Evolutionary conservation across 1,140 invertebrate genomes (phyloP).

Genomic region (Tetramorium simillimum): DNA sequence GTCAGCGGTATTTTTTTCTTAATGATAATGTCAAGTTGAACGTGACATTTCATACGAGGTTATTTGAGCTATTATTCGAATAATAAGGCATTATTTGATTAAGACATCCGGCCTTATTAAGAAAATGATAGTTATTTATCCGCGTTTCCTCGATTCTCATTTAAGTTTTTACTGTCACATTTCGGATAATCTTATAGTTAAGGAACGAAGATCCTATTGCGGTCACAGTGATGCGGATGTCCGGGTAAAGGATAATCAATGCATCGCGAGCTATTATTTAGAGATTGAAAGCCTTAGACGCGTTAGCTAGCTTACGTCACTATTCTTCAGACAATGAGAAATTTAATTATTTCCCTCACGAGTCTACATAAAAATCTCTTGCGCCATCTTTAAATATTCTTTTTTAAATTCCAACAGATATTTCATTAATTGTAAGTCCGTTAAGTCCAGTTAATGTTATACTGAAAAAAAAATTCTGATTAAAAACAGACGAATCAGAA

Average conservation of each 20-base stretch:
- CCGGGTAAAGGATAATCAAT: slow-evolving; percentile 9
- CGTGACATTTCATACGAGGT: slow-evolving; percentile 35
- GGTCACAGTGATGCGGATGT: slow-evolving; percentile 6
- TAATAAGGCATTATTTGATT: slow-evolving; percentile 37
- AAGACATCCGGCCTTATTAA: slow-evolving; percentile 9
- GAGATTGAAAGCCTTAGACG: not conserved
- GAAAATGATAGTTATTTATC: slow-evolving; percentile 27
- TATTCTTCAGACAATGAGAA: not conserved
- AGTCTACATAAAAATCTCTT: not conserved
- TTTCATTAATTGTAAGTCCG: not conserved
- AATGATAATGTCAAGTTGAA: not conserved
- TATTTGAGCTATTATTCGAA: slow-evolving; percentile 1
- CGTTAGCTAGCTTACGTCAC: not conserved
- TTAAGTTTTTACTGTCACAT: slow-evolving; percentile 22
- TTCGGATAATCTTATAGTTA: slow-evolving; percentile 25
- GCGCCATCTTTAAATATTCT: not conserved
- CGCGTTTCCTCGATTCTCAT: not conserved
- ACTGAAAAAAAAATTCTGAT: too few relatives aligned
- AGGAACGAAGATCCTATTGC: not conserved
- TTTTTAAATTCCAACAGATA: not conserved
- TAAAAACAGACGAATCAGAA: too few relatives aligned
- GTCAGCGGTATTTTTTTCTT: not conserved
- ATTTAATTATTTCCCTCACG: not conserved
- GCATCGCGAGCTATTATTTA: slow-evolving; percentile 3
- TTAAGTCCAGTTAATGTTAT: not conserved